Evolutionary conservation across 2,113 vertebrate genomes (phyloP), one percentile per base, ranked within the genome.

Genomic region (Rana temporaria): DNA sequence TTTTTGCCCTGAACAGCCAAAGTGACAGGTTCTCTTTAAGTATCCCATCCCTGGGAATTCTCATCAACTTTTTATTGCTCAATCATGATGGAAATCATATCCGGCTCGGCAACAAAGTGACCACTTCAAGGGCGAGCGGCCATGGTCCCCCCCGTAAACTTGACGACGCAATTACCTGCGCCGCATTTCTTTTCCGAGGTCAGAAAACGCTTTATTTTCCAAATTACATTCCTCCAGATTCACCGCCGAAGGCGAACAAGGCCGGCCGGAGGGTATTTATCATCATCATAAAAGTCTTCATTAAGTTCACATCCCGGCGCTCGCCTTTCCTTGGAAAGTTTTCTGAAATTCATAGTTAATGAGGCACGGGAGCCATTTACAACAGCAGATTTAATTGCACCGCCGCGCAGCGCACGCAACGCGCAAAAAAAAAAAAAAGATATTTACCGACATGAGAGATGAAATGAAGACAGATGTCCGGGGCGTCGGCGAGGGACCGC

Each of bases 401-500:
- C 63, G 34, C 57, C 59, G 26, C 67, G 26, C 24, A 3, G 59
- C 16, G 20, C 68, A 56, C 17, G 17, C 5, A 56, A 30, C 26
- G 26, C 26, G 26, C n/a, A n/a, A 30, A 30, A 30, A 30, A 6
- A 22, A 11, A 64, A 55, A 71, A 38, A 17, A 8, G 32, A 14
- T 48, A 60, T 73, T n/a, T 64, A 24, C 59, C 57, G 42, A 20
- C 57, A 22, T 26, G 19, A 30, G 22, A 22, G 48, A 74, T 66
- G 79, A 34, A 74, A 74, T 65, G 70, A 82, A 73, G 70, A 73
- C 79, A 74, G 69, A 73, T 74, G 79, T 60, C 66, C 5, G 12
- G 55, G 55, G 30, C 66, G 26, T 16, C 55, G 26, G 0, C 19
- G 32, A n/a, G 78, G 55, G 78, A 57, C 19, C 11, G 17, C 22